Conservation (phyloP, 2,113 vertebrate genomes). For the Micronycteris hirsuta region DNA sequence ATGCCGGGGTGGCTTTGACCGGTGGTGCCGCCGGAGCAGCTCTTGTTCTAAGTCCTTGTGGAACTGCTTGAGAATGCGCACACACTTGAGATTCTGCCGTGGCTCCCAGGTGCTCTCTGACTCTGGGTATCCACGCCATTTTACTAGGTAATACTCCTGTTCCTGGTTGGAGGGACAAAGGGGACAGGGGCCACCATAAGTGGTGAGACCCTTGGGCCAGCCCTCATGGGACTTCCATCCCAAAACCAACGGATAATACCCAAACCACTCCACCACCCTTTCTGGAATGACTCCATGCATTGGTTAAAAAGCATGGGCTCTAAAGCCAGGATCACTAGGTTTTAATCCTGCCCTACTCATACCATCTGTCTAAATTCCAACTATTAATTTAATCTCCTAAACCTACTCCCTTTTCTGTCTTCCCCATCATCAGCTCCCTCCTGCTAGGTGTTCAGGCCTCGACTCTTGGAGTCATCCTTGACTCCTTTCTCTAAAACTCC, state of each 20-base stretch:
- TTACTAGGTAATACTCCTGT: conserved; percentile 90
- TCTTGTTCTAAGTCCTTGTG: conserved; percentile 85
- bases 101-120: conserved; percentile 89
- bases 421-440: background rate
- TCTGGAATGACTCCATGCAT: background rate
- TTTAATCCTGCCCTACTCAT: background rate
- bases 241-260: background rate
- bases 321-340: background rate
- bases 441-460: background rate
- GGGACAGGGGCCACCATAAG: background rate
- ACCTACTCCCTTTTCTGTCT: background rate
- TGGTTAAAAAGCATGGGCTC: background rate
- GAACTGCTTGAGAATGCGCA: conserved; percentile 87
- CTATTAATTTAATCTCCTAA: background rate
- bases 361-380: background rate
- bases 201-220: background rate
- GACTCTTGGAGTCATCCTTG: background rate
- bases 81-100: conserved; percentile 87
- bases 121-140: conserved; percentile 88
- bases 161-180: conserved; percentile 71
- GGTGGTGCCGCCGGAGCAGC: conserved; percentile 73
- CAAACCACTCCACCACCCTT: background rate
- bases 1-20: conserved; percentile 74
- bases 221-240: background rate
- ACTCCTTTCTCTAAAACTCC: background rate